Evolutionary conservation across 2,113 vertebrate species (phyloP).

Genomic region (Thomomys bottae): DNA sequence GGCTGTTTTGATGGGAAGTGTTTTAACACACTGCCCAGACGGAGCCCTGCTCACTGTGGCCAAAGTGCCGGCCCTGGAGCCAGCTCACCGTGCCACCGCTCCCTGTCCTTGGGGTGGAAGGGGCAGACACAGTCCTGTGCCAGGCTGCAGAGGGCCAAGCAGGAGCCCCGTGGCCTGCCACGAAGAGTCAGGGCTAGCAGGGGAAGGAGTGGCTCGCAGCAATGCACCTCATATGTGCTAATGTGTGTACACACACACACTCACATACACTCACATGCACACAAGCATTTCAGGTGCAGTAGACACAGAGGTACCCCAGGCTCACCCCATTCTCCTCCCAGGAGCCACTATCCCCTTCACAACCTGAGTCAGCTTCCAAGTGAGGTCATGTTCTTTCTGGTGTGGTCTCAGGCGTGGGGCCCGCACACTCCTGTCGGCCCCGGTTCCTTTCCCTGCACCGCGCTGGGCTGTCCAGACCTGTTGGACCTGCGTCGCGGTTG

Average conservation of each 20-base stretch:
- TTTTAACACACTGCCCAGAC: neutral
- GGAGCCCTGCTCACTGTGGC: rapidly evolving
- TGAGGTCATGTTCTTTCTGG: neutral
- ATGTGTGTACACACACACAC: neutral
- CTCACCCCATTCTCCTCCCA: rapidly evolving
- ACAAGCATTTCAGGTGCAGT: neutral
- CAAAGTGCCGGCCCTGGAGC: neutral
- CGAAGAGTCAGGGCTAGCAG: neutral
- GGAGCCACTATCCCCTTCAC: neutral
- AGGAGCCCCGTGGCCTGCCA: neutral
- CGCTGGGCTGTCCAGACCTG: too few relatives aligned
- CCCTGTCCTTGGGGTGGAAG: neutral
- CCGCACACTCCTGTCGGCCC: too few relatives aligned
- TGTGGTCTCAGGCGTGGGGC: too few relatives aligned
- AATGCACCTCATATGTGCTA: neutral
- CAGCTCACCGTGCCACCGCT: rapidly evolving
- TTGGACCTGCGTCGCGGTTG: rapidly evolving
- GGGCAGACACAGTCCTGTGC: rapidly evolving
- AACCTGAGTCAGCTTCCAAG: neutral
- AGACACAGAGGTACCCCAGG: rapidly evolving
- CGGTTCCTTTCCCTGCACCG: too few relatives aligned
- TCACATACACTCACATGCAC: neutral
- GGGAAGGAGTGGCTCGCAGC: neutral
- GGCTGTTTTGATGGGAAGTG: neutral
- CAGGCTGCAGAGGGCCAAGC: rapidly evolving